Percentiles rank a stretch among this genome's conserved stretches.
These are phyloP conservation scores for Eurystomus glaucurus DNA, from an alignment of 2,797 vertebrate species.

Conservation along the genomic window DNA sequence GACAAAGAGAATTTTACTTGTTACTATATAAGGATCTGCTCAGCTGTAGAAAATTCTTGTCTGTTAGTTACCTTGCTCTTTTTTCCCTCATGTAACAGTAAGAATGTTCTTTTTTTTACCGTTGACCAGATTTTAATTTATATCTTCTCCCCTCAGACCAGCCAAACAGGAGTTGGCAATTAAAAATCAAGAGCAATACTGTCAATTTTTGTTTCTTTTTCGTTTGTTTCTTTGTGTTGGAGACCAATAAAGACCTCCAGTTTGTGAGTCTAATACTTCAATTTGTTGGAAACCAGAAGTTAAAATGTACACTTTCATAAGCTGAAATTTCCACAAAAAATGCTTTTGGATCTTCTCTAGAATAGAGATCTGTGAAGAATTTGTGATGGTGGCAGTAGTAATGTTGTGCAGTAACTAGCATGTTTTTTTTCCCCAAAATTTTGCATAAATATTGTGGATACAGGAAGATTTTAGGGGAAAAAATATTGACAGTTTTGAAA, in stretches of 20 bases:
- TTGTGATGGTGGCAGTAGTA: neutral
- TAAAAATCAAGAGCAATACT: neutral
- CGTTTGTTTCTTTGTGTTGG: neutral
- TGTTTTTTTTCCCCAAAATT: neutral
- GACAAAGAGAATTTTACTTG: neutral
- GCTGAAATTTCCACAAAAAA: neutral
- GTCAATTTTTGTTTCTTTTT: neutral
- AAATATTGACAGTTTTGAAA: constrained; percentile 16
- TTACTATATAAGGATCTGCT: neutral
- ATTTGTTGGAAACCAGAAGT: neutral
- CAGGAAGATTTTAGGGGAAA: neutral
- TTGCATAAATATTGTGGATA: neutral
- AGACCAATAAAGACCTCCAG: neutral
- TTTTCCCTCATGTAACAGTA: neutral
- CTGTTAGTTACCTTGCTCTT: neutral
- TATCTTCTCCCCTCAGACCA: neutral
- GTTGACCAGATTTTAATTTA: neutral
- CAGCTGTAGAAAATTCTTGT: neutral
- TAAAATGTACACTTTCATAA: neutral
- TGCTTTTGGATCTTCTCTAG: neutral
- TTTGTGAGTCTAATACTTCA: neutral
- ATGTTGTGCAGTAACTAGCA: neutral
- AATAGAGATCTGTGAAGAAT: neutral
- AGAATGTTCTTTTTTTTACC: neutral
- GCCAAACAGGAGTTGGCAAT: neutral